phyloP scores from a whole-genome alignment of 53 echinoderm and acorn worm species.

The Apostichopus leukothele region DNA sequence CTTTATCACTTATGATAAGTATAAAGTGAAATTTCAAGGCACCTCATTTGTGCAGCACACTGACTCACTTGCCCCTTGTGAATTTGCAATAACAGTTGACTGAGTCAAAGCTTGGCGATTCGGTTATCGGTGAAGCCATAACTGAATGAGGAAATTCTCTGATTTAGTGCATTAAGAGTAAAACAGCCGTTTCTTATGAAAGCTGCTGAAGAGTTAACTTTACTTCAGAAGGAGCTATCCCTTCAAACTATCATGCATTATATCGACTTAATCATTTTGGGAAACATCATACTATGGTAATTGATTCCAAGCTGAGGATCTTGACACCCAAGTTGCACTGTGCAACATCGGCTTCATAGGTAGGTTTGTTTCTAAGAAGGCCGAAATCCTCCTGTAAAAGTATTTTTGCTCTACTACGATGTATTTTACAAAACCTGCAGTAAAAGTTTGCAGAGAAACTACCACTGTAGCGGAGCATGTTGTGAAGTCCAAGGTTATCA shows the following conservation, averaged over 20 bases:
- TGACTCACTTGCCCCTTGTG: slow-evolving; percentile 60
- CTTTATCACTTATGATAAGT: slow-evolving; percentile 57
- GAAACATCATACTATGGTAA: slow-evolving; percentile 31
- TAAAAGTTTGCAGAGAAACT: slow-evolving; percentile 35
- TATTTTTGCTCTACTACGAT: slow-evolving; percentile 36
- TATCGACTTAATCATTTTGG: background rate
- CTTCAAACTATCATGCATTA: slow-evolving; percentile 34
- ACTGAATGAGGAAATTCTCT: slow-evolving; percentile 55
- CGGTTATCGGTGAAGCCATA: slow-evolving; percentile 54
- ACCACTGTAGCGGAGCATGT: background rate
- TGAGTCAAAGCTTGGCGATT: slow-evolving; percentile 47
- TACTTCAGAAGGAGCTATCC: slow-evolving; percentile 6
- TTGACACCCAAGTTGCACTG: background rate
- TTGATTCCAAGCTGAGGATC: slow-evolving; percentile 3
- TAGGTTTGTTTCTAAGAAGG: background rate
- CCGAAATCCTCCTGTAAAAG: slow-evolving; percentile 29
- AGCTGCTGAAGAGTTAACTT: slow-evolving; percentile 47
- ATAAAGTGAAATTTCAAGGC: slow-evolving; percentile 55
- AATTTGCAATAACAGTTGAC: slow-evolving; percentile 44
- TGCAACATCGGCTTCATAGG: slow-evolving; percentile 1
- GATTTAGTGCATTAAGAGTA: slow-evolving; percentile 51
- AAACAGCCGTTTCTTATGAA: slow-evolving; percentile 26
- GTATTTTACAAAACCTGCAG: slow-evolving; percentile 30
- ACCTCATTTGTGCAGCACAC: slow-evolving; percentile 67
- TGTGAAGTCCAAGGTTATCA: slow-evolving; percentile 1